These are phyloP conservation scores for Steinernema hermaphroditum DNA, from an alignment of 2,888 invertebrate genomes.

Conservation along the genomic window DNA sequence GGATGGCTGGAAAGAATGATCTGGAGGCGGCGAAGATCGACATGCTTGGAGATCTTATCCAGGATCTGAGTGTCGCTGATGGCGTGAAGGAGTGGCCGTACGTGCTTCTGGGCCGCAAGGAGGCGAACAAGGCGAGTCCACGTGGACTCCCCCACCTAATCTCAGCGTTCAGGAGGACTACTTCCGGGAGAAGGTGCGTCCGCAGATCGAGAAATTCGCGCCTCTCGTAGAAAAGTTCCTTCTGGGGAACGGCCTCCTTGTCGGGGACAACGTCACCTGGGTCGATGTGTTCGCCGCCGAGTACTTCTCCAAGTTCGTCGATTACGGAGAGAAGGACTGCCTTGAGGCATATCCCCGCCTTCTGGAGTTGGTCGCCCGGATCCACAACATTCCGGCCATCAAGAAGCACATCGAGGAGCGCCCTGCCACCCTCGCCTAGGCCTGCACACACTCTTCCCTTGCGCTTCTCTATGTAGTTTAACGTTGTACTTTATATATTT, in stretches of 20 bases:
- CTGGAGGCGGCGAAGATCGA: constrained; percentile 54
- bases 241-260: constrained; percentile 55
- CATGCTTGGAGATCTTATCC: constrained; percentile 56
- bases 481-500: too few relatives aligned
- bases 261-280: constrained; percentile 61
- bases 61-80: constrained; percentile 35
- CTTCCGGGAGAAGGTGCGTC: constrained; percentile 55
- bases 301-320: constrained; percentile 51
- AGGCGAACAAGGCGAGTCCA: constrained; percentile 32
- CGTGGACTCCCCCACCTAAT: background rate
- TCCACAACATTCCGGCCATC: constrained; percentile 56
- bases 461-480: too few relatives aligned
- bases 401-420: constrained; percentile 50
- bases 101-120: constrained; percentile 44
- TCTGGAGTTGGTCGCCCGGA: constrained; percentile 51
- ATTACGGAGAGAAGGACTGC: constrained; percentile 54
- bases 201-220: constrained; percentile 55
- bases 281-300: constrained; percentile 62
- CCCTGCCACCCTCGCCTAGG: constrained; percentile 13
- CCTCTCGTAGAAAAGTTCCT: constrained; percentile 57
- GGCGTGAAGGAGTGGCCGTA: constrained; percentile 45
- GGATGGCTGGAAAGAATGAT: constrained; percentile 48
- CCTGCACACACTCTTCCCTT: too few relatives aligned
- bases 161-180: constrained; percentile 36
- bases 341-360: constrained; percentile 60